Conservation (phyloP, 2,113 vertebrate genomes). For the Formicarius rufipectus region DNA sequence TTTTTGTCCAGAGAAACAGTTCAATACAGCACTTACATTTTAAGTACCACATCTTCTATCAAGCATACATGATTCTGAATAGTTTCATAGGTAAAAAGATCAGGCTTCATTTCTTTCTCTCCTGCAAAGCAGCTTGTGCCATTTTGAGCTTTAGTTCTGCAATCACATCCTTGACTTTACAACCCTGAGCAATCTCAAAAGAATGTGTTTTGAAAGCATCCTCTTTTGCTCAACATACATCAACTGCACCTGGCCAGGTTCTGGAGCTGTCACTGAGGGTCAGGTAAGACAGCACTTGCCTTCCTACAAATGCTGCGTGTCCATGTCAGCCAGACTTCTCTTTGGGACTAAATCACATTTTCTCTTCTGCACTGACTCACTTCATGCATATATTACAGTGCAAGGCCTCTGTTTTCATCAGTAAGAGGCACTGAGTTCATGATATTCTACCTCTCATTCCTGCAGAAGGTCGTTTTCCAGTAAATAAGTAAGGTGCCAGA, state of each 20-base stretch:
- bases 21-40: background rate
- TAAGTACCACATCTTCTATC: background rate
- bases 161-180: background rate
- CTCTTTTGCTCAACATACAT: background rate
- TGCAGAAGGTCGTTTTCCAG: background rate
- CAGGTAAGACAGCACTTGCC: background rate
- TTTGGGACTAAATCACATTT: background rate
- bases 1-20: background rate
- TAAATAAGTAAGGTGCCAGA: background rate
- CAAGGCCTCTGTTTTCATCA: background rate
- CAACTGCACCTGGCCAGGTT: background rate
- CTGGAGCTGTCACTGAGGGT: background rate
- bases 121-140: background rate
- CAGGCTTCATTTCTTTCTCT: background rate
- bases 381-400: background rate
- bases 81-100: background rate
- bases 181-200: background rate
- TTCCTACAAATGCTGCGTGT: background rate
- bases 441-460: background rate
- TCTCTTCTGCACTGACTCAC: background rate
- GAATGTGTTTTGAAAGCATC: background rate
- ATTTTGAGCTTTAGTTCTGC: background rate
- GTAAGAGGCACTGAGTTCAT: background rate
- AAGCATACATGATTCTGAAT: background rate
- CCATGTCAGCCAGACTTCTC: background rate